Base-by-base conservation (phyloP, 2,113 vertebrate species). In the Platanista minor region DNA sequence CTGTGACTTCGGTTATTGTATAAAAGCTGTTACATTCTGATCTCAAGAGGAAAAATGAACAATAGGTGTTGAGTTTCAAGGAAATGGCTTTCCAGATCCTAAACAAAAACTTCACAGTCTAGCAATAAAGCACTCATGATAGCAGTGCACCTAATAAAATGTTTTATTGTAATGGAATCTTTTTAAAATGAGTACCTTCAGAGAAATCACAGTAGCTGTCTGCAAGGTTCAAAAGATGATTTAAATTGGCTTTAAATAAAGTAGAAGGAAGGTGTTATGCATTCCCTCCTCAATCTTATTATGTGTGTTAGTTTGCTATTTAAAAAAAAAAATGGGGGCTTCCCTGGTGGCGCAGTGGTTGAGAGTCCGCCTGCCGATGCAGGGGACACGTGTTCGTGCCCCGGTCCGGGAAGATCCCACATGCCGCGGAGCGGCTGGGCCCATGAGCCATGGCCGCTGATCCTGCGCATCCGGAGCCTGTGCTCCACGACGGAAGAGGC, bases 11-110 rank as follows among this genome's bases (percentile, higher is more conserved):
- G 54, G 33, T 93, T 52, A 94, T 17, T 82, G 27, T 64, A 87
- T 96, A 96, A 91, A 96, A 69, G 89, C 52, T 93, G 3, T 92
- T 62, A 33, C 39, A 93, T 90, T 97, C 83, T 82, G 54, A 46
- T n/a, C 62, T 61, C 33, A 52, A 59, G 81, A 82, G 66, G 41
- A 66, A 49, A 97, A 94, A 2, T 90, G 92, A 94, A 36, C 74
- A 97, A 33, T 83, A 96, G 75, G 39, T 96, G 52, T 57, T 97
- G 23, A 62, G 74, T 90, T 95, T 66, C n/a, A 86, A 97, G 36
- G 72, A 95, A 96, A 72, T 82, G 41, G 46, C 77, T 90, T 97
- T 92, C 75, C 36, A 84, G 31, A 91, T 25, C 33, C 77, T 72
- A 92, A 94, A 90, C 31, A 94, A 27, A 92, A 83, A 72, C 71